These are phyloP conservation scores for Drosophila suzukii DNA, from an alignment of 1,140 invertebrate species.

Conservation along the genomic window DNA sequence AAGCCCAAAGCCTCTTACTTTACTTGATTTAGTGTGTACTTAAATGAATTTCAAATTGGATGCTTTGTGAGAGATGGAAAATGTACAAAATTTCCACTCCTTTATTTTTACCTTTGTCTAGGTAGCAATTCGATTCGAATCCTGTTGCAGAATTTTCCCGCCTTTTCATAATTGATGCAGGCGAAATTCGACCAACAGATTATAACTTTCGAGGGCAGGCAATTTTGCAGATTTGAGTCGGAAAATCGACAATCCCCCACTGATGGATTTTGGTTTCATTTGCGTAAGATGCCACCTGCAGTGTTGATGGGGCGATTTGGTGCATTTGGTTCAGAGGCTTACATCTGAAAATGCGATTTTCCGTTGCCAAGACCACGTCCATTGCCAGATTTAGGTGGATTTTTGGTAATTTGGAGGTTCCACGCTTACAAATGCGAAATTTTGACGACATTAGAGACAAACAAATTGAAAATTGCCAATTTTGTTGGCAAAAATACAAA, in stretches of 20 bases:
- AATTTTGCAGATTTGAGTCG: background rate
- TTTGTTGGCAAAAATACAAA: too few species aligned
- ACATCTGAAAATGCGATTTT: background rate
- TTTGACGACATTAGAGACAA: background rate
- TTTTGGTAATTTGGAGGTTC: background rate
- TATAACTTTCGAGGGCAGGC: background rate
- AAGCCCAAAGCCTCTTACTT: too few species aligned
- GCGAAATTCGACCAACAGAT: background rate
- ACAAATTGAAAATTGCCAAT: too few species aligned
- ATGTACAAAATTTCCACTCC: too few species aligned
- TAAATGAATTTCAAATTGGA: too few species aligned
- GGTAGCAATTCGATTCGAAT: background rate
- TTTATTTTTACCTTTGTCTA: too few species aligned
- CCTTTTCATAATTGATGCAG: background rate
- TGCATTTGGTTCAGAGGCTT: background rate
- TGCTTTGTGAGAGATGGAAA: too few species aligned
- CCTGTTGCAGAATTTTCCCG: background rate
- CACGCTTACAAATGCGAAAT: background rate
- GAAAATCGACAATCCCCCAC: background rate
- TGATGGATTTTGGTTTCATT: background rate
- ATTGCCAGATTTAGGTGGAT: background rate
- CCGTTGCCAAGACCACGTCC: background rate
- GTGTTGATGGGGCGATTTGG: background rate
- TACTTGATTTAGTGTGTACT: too few species aligned
- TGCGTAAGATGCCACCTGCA: background rate